Percentiles rank a stretch among this genome's conserved stretches.
These are phyloP conservation scores for Oryzias curvinotus DNA, from an alignment of 2,113 vertebrate genomes.

Conservation along the genomic window DNA sequence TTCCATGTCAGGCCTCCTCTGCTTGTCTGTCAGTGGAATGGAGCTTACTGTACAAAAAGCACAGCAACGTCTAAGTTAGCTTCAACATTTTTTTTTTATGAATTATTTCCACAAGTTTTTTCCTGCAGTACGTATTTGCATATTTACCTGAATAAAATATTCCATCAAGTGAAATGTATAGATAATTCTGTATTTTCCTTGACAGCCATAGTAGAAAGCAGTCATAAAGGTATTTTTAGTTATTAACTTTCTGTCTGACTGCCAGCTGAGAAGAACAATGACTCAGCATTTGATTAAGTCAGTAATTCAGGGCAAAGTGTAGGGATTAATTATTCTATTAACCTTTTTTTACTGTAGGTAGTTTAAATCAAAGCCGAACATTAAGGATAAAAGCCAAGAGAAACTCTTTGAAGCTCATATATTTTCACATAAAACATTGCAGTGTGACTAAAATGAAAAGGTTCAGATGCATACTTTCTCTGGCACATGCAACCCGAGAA, in stretches of 20 bases:
- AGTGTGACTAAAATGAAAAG: not conserved
- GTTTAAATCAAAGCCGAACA: constrained; percentile 24
- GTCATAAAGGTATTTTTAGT: not conserved
- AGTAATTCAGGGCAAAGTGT: constrained; percentile 61
- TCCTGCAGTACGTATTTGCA: no score
- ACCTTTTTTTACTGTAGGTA: constrained; percentile 34
- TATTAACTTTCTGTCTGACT: constrained; percentile 1
- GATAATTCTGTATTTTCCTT: no score
- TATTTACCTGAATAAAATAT: no score
- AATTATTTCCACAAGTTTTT: not conserved
- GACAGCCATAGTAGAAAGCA: no score
- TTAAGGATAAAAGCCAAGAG: constrained; percentile 16
- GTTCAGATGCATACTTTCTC: constrained; percentile 7
- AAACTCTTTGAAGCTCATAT: constrained; percentile 14
- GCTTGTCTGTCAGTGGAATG: constrained; percentile 46
- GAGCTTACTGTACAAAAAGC: constrained; percentile 45
- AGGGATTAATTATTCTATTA: constrained; percentile 63
- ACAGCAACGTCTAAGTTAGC: constrained; percentile 12
- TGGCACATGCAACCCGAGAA: constrained; percentile 50
- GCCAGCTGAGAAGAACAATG: constrained; percentile 8
- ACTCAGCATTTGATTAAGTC: constrained; percentile 54
- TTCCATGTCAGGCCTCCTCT: constrained; percentile 53
- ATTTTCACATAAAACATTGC: not conserved
- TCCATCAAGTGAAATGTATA: no score
- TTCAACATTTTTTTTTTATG: constrained; percentile 4